Evolutionary conservation across 2,888 invertebrate species (phyloP).

Genomic region (Crepidodera aurea): DNA sequence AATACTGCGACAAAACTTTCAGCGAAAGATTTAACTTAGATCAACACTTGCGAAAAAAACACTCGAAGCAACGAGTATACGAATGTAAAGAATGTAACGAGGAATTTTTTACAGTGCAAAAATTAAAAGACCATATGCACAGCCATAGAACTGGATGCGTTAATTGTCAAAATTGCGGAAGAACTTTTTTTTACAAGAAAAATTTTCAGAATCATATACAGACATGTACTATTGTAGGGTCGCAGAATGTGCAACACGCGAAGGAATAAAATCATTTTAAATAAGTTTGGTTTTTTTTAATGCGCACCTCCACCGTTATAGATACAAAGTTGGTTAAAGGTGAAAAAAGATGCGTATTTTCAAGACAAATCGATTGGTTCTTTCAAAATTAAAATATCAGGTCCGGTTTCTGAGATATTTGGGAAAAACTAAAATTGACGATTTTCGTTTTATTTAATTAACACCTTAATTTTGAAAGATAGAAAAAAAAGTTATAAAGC

Average conservation of each 20-base stretch:
- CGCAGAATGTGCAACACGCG: not conserved
- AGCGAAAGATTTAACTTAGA: slow-evolving; percentile 44
- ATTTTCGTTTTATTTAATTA: too few species aligned
- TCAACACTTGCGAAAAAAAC: slow-evolving; percentile 42
- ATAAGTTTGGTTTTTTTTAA: too few species aligned
- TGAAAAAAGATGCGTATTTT: too few species aligned
- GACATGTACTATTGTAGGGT: slow-evolving; percentile 32
- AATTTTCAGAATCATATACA: slow-evolving; percentile 43
- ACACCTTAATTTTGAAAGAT: too few species aligned
- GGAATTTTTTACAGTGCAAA: slow-evolving; percentile 42
- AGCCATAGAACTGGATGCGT: slow-evolving; percentile 43
- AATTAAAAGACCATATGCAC: slow-evolving; percentile 46
- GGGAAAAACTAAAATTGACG: too few species aligned
- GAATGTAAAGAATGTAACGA: slow-evolving; percentile 44
- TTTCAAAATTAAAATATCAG: too few species aligned
- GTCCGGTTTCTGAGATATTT: too few species aligned
- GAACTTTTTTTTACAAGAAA: slow-evolving; percentile 46
- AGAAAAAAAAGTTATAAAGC: too few species aligned
- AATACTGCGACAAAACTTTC: slow-evolving; percentile 44
- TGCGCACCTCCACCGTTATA: too few species aligned
- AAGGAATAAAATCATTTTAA: not conserved
- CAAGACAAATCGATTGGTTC: too few species aligned
- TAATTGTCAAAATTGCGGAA: slow-evolving; percentile 45
- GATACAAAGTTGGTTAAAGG: too few species aligned
- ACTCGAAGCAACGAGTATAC: slow-evolving; percentile 41